A percentile compares a stretch with the other conserved stretches of the same genome.
Evolutionary conservation across 2,113 vertebrate genomes (phyloP).

Genomic region (Lepidiolamprologus cunningtoni): DNA sequence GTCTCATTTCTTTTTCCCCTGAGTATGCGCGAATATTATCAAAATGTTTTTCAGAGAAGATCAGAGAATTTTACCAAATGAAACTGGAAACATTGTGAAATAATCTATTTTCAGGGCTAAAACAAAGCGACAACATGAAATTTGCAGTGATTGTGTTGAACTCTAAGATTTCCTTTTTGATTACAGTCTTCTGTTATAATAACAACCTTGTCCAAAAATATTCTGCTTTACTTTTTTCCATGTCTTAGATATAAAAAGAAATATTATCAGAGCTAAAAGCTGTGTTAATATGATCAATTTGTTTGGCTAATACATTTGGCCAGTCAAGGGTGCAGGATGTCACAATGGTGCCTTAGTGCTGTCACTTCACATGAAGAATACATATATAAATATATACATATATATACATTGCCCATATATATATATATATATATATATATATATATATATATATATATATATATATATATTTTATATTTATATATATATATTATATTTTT

Average conservation of each 20-base stretch:
- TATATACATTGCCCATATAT: not conserved
- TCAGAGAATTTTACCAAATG: not conserved
- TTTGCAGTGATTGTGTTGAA: not conserved
- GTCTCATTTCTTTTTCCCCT: not conserved
- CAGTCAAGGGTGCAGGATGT: not conserved
- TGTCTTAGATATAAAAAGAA: not conserved
- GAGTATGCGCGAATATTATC: not conserved
- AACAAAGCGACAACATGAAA: not conserved
- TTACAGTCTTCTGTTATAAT: not conserved
- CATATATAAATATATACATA: rapidly evolving
- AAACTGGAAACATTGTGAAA: not conserved
- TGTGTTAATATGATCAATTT: not conserved
- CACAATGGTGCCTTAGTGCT: not conserved
- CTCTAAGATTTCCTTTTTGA: not conserved
- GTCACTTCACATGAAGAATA: not conserved
- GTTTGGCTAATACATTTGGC: not conserved
- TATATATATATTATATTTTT: no score
- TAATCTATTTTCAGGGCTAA: not conserved
- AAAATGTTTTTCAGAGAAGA: not conserved
- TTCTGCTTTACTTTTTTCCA: not conserved
- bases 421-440: not conserved
- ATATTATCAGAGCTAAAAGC: not conserved
- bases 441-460: no score
- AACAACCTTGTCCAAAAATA: not conserved
- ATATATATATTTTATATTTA: rapidly evolving